phyloP scores from a whole-genome alignment of 1,140 invertebrate genomes.

The Archivesica marissinica region DNA sequence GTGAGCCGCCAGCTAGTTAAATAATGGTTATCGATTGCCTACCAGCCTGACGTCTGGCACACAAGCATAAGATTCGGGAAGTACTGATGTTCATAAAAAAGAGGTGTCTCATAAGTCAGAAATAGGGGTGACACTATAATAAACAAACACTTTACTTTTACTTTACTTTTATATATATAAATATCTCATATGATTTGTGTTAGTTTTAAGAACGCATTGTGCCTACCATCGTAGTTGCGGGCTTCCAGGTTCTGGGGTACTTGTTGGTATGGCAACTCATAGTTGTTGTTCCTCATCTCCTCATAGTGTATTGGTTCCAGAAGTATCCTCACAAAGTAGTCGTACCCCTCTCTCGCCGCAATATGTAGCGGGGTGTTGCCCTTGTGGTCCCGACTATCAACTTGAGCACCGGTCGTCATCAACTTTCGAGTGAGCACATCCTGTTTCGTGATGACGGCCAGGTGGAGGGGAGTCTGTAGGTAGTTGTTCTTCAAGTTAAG shows the following conservation, averaged over 20 bases:
- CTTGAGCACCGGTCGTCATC: slow-evolving; percentile 88
- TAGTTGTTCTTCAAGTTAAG: slow-evolving; percentile 72
- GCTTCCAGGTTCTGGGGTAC: slow-evolving; percentile 86
- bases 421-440: slow-evolving; percentile 87
- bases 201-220: not conserved
- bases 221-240: slow-evolving; percentile 92
- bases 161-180: too few relatives aligned
- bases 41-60: too few relatives aligned
- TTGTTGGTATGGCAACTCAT: slow-evolving; percentile 83
- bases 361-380: slow-evolving; percentile 77
- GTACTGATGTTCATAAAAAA: too few relatives aligned
- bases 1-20: too few relatives aligned
- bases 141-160: too few relatives aligned
- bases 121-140: too few relatives aligned
- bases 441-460: slow-evolving; percentile 89
- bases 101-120: too few relatives aligned
- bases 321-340: slow-evolving; percentile 87
- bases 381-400: slow-evolving; percentile 69
- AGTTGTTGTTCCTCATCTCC: slow-evolving; percentile 67
- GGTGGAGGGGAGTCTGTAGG: slow-evolving; percentile 88
- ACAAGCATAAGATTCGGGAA: too few relatives aligned
- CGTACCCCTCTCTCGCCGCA: slow-evolving; percentile 86
- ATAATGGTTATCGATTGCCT: too few relatives aligned
- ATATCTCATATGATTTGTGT: too few relatives aligned
- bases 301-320: slow-evolving; percentile 85